phyloP scores from a whole-genome alignment of 2,888 invertebrate genomes.

The Pimpla rufipes region DNA sequence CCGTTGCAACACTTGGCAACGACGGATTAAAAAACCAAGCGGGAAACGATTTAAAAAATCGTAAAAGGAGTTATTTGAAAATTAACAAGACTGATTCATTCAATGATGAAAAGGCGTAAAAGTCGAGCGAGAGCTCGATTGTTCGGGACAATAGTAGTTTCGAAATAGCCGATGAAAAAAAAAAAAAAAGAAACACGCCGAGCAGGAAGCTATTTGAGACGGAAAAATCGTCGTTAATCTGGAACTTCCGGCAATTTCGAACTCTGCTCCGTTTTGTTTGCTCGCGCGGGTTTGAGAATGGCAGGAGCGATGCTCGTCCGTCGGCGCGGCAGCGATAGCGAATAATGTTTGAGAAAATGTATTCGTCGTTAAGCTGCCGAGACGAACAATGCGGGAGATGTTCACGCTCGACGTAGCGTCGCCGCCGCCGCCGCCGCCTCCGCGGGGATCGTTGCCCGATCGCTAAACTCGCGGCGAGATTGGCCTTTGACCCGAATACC shows the following conservation, averaged over 20 bases:
- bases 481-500: conserved; percentile 58
- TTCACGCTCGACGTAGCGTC: conserved; percentile 51
- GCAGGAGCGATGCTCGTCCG: too few relatives aligned
- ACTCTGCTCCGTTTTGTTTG: conserved; percentile 29
- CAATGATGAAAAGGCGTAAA: too few relatives aligned
- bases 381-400: conserved; percentile 61
- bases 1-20: too few relatives aligned
- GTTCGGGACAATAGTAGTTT: background rate
- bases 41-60: too few relatives aligned
- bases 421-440: background rate
- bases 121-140: background rate
- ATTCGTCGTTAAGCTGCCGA: conserved; percentile 53
- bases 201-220: background rate
- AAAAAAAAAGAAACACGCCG: background rate
- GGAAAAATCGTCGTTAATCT: conserved; percentile 22
- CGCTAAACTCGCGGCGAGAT: conserved; percentile 41
- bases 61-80: too few relatives aligned
- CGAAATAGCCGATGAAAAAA: background rate
- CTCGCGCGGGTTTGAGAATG: background rate
- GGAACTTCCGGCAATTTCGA: conserved; percentile 18
- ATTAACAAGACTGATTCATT: too few relatives aligned
- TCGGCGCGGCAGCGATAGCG: background rate
- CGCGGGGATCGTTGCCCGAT: conserved; percentile 33
- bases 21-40: too few relatives aligned
- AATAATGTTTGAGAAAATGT: conserved; percentile 32